These are phyloP conservation scores for Pogonognathellus flavescens DNA, from an alignment of 1,140 invertebrate species.

Conservation along the genomic window DNA sequence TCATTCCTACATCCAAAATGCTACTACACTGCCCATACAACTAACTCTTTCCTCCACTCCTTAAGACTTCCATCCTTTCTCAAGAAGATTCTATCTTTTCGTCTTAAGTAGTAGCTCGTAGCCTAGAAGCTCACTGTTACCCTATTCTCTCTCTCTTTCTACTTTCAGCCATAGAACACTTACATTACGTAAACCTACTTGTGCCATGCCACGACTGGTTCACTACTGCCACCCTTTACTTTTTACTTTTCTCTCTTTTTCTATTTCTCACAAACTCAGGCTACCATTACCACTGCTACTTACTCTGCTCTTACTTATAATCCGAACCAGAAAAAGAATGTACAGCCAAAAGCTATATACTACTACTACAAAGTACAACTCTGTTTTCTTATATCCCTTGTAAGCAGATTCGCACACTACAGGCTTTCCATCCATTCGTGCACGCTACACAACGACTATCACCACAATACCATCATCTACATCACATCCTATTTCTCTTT, in stretches of 20 bases:
- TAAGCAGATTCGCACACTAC: too few relatives aligned
- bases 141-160: neutral
- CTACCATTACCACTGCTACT: too few relatives aligned
- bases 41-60: neutral
- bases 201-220: too few relatives aligned
- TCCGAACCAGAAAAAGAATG: too few relatives aligned
- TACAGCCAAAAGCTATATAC: neutral
- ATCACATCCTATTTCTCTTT: constrained; percentile 41
- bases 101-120: neutral
- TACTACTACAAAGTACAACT: neutral
- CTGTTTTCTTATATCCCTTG: neutral
- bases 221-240: too few relatives aligned
- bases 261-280: too few relatives aligned
- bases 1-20: neutral
- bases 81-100: neutral
- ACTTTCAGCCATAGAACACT: too few relatives aligned
- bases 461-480: constrained; percentile 33
- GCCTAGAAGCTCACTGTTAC: neutral
- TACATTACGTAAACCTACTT: too few relatives aligned
- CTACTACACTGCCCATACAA: neutral
- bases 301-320: too few relatives aligned
- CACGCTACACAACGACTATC: neutral
- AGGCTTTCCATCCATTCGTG: neutral
- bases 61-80: constrained; percentile 7
- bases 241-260: too few relatives aligned